Percentiles rank a stretch among this genome's conserved stretches.
Evolutionary conservation across 2,113 vertebrate species (phyloP).

Genomic region (Oryctolagus cuniculus): DNA sequence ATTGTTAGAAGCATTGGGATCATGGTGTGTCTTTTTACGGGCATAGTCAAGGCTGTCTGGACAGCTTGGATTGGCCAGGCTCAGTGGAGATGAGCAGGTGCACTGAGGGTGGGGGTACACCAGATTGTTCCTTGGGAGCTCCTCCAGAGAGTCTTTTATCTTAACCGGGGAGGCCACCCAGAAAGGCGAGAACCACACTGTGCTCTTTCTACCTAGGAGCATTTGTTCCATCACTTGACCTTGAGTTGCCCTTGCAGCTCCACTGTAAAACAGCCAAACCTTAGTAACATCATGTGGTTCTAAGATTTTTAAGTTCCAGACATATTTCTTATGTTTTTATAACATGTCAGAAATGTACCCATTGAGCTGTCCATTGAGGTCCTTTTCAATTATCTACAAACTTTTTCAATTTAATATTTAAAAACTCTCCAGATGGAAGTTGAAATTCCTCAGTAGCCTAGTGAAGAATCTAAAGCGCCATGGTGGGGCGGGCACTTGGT

Average conservation of each 20-base stretch:
- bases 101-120: not conserved
- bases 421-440: constrained; percentile 14
- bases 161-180: not conserved
- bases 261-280: not conserved
- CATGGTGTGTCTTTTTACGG: not conserved
- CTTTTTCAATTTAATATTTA: not conserved
- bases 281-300: not conserved
- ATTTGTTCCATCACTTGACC: not conserved
- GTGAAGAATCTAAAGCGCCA: not conserved
- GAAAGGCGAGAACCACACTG: not conserved
- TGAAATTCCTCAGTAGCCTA: not conserved
- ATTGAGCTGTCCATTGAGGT: not conserved
- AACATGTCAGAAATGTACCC: not conserved
- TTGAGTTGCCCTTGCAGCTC: not conserved
- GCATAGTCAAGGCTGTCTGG: not conserved
- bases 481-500: too few species aligned
- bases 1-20: not conserved
- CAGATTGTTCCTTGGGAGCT: not conserved
- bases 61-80: not conserved
- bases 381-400: not conserved
- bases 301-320: not conserved
- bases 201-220: not conserved
- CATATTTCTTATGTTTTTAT: not conserved
- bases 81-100: not conserved
- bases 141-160: not conserved